Evolutionary conservation across 2,888 invertebrate species (phyloP).

Genomic region (Gryllus longicercus): DNA sequence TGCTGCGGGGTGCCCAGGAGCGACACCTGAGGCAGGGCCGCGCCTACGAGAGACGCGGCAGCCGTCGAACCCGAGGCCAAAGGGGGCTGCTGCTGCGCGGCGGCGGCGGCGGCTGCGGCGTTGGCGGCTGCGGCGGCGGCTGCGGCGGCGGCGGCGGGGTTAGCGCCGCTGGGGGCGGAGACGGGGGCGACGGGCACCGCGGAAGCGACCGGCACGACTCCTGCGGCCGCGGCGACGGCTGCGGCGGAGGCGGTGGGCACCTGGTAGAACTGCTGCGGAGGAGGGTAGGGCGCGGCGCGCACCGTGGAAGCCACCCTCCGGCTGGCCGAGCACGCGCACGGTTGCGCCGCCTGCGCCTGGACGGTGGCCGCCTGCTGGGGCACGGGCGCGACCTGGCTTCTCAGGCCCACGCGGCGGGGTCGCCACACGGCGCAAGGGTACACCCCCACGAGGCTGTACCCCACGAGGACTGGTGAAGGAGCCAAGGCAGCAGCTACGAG

Average conservation of each 20-base stretch:
- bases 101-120: conserved; percentile 32
- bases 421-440: conserved; percentile 56
- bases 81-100: conserved; percentile 29
- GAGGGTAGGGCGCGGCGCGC: conserved; percentile 42
- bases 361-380: not conserved
- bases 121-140: conserved; percentile 21
- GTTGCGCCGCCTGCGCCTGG: conserved; percentile 22
- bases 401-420: conserved; percentile 40
- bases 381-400: conserved; percentile 21
- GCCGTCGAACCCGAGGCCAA: conserved; percentile 30
- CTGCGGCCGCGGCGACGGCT: conserved; percentile 30
- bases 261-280: conserved; percentile 34
- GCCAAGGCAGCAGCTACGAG: conserved; percentile 36
- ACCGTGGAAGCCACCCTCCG: conserved; percentile 41
- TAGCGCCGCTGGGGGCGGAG: too few relatives aligned
- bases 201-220: conserved; percentile 24
- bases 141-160: conserved; percentile 29
- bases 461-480: conserved; percentile 42
- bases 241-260: conserved; percentile 30
- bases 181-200: conserved; percentile 25
- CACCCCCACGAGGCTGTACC: conserved; percentile 56
- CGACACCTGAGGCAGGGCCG: conserved; percentile 28
- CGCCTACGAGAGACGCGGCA: conserved; percentile 33
- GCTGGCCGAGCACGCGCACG: conserved; percentile 32
- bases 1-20: conserved; percentile 23